Conservation (phyloP, 2,888 invertebrate genomes). For the Apoderus coryli region DNA sequence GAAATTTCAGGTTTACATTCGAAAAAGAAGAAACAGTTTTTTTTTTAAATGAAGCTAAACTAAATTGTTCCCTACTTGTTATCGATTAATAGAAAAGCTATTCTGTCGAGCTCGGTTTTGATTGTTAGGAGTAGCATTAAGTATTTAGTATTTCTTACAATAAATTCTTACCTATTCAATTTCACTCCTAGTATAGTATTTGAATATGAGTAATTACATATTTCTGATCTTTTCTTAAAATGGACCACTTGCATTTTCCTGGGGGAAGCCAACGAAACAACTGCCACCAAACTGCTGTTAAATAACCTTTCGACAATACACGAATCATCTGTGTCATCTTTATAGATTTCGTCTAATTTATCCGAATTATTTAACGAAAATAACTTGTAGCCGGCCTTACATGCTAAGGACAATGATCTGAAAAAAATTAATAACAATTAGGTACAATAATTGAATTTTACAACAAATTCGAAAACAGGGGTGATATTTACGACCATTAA, state of each 20-base stretch:
- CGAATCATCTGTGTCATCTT: conserved; percentile 70
- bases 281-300: conserved; percentile 90
- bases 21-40: too few relatives aligned
- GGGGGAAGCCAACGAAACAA: conserved; percentile 84
- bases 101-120: too few relatives aligned
- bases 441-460: too few relatives aligned
- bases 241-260: conserved; percentile 90
- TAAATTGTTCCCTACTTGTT: too few relatives aligned
- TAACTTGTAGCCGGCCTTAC: conserved; percentile 78
- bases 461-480: too few relatives aligned
- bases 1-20: too few relatives aligned
- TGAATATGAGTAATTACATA: conserved; percentile 89
- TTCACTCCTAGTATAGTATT: conserved; percentile 93
- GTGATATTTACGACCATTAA: too few relatives aligned
- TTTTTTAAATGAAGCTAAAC: too few relatives aligned
- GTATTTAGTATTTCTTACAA: too few relatives aligned
- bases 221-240: conserved; percentile 94
- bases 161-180: conserved; percentile 77
- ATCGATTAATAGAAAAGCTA: too few relatives aligned
- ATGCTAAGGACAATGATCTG: conserved; percentile 87
- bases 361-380: conserved; percentile 75
- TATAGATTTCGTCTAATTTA: conserved; percentile 78
- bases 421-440: too few relatives aligned
- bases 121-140: too few relatives aligned
- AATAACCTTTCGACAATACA: conserved; percentile 91